phyloP scores from a whole-genome alignment of 2,888 invertebrate species.

The Hirtodrosophila trivittata region DNA sequence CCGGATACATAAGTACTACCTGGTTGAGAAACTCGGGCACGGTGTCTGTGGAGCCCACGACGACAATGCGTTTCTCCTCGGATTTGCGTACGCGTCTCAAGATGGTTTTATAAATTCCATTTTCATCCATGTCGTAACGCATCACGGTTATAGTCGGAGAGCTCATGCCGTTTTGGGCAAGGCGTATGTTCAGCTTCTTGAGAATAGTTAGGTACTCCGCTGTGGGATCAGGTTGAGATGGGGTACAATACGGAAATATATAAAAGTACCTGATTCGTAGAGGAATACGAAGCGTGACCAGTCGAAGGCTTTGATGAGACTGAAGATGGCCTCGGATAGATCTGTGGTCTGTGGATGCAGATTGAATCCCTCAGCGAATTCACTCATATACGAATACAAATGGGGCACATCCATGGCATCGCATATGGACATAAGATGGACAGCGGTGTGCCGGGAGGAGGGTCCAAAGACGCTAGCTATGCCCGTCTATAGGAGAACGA shows the following conservation, averaged over 20 bases:
- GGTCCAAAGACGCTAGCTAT: constrained; percentile 94
- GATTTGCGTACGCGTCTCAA: constrained; percentile 89
- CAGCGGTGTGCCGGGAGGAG: constrained; percentile 87
- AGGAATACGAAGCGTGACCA: constrained; percentile 94
- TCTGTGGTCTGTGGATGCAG: constrained; percentile 89
- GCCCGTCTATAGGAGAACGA: constrained; percentile 87
- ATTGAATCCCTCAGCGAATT: constrained; percentile 86
- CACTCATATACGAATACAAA: constrained; percentile 90
- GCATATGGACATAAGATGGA: constrained; percentile 92
- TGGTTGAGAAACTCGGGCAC: constrained; percentile 86
- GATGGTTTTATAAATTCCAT: constrained; percentile 88
- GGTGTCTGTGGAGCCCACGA: constrained; percentile 88
- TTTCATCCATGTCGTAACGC: constrained; percentile 87
- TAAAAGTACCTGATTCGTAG: constrained; percentile 83
- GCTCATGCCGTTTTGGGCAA: constrained; percentile 85
- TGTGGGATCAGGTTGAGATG: constrained; percentile 11
- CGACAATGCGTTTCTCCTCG: constrained; percentile 88
- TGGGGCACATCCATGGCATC: constrained; percentile 94
- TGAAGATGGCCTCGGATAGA: constrained; percentile 87
- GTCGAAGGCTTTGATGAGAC: constrained; percentile 88
- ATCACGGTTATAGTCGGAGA: constrained; percentile 86
- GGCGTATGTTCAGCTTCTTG: constrained; percentile 87
- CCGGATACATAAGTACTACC: constrained; percentile 42
- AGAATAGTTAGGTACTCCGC: constrained; percentile 87
- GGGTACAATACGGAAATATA: too few relatives aligned